A percentile compares a stretch with the other conserved stretches of the same genome.
phyloP scores from a whole-genome alignment of 35 echinoderm and acorn worm species.

The Eucidaris tribuloides region DNA sequence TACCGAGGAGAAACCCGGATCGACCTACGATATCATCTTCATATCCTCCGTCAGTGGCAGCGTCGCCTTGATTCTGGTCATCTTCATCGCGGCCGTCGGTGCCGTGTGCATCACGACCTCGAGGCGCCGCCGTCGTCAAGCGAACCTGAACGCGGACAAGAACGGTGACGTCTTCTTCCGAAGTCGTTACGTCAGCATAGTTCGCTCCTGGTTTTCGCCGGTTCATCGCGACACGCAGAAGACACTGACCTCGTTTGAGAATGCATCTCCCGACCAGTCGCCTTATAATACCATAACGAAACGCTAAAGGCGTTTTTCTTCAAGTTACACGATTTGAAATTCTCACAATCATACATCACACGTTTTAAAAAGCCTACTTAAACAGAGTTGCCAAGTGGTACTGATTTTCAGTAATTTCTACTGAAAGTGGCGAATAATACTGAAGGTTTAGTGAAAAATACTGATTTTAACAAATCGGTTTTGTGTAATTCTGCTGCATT shows the following conservation, averaged over 20 bases:
- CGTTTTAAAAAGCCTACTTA: not conserved
- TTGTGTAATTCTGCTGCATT: no score
- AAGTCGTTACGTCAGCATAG: constrained; percentile 41
- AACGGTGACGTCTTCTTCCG: constrained; percentile 46
- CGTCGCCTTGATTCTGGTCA: not conserved
- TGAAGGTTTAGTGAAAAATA: not conserved
- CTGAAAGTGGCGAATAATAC: not conserved
- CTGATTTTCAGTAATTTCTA: not conserved
- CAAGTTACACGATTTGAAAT: not conserved
- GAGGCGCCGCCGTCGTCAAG: not conserved
- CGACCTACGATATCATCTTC: not conserved
- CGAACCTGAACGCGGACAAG: not conserved
- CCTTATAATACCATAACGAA: constrained; percentile 16
- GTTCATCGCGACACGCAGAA: constrained; percentile 37
- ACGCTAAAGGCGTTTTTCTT: not conserved
- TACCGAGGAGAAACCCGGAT: not conserved
- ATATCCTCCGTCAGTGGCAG: not conserved
- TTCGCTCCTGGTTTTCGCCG: constrained; percentile 53
- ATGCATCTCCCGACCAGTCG: not conserved
- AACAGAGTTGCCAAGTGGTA: not conserved
- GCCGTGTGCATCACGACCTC: not conserved
- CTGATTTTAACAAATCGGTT: not conserved
- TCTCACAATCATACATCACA: not conserved
- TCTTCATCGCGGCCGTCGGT: not conserved
- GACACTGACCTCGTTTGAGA: constrained; percentile 27